Evolutionary conservation across 2,113 vertebrate species (phyloP), one percentile per base, ranked within the genome.

Genomic region (Origma solitaria): DNA sequence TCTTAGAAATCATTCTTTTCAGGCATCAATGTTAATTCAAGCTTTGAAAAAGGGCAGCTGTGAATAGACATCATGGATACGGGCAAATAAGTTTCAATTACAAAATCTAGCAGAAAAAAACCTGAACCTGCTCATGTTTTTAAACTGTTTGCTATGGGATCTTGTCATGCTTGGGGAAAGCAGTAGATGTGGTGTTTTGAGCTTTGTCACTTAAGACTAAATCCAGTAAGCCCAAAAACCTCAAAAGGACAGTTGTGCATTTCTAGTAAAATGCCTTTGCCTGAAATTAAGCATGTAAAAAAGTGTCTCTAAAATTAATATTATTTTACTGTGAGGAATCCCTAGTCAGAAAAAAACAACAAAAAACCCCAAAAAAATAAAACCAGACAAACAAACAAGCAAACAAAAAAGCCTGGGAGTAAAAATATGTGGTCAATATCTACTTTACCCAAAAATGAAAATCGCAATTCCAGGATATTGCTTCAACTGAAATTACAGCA

Each of bases 1-100:
- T 86, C 35, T 92, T 89, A 66, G 49, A 91, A 96, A 84, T 81
- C n/a, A 50, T 93, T 95, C 65, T 84, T 81, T 93, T 76, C 35
- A 56, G 50, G 42, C 82, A 92, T 88, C 86, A 82, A 40, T 6
- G 28, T 92, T 79, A 51, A 83, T 37, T 86, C 53, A 49, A 31
- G 42, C 58, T 90, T 71, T 80, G n/a, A 68, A 82, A 71, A 68
- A 73, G 44, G 83, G 30, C 35, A 82, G 40, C 16, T 40, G 3
- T 61, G 82, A 83, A 77, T 42, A 78, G 58, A 44, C 50, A 42
- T 45, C 12, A n/a, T 5, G 18, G 78, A 53, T 49, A 61, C 0
- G 38, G 68, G 20, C 28, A 61, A 57, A 49, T 18, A 37, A 53
- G 16, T 54, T 92, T 73, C 49, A 69, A 19, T 73, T 94, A 33